Percentiles rank a stretch among this genome's conserved stretches.
phyloP scores from a whole-genome alignment of 1,140 invertebrate species.

The Leguminivora glycinivorella region DNA sequence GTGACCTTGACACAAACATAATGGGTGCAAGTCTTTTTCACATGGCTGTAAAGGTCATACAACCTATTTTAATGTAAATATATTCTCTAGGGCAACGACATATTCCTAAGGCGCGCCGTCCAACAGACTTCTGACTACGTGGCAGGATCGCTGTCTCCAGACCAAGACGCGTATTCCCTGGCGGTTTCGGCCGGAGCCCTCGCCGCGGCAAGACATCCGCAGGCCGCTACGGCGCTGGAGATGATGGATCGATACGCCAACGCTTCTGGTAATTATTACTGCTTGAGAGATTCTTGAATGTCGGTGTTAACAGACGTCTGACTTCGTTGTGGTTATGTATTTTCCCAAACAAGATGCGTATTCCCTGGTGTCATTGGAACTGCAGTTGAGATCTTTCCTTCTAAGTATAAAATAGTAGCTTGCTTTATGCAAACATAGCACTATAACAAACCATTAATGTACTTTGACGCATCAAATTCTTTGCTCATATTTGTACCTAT shows the following conservation, averaged over 20 bases:
- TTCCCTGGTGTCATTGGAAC: too few species aligned
- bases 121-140: slow-evolving; percentile 91
- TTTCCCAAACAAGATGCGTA: too few species aligned
- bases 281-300: not conserved
- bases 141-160: slow-evolving; percentile 84
- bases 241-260: slow-evolving; percentile 64
- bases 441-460: too few species aligned
- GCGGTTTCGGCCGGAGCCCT: slow-evolving; percentile 57
- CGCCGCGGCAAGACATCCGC: slow-evolving; percentile 56
- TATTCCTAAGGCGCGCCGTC: slow-evolving; percentile 81
- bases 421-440: too few species aligned
- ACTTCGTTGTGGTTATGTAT: too few species aligned
- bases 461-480: too few species aligned
- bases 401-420: too few species aligned
- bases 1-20: not conserved
- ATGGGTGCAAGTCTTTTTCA: too few species aligned
- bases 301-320: too few species aligned
- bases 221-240: slow-evolving; percentile 53
- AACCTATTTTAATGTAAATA: not conserved
- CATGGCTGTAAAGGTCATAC: too few species aligned
- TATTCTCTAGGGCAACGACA: slow-evolving; percentile 64
- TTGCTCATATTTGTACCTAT: too few species aligned
- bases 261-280: slow-evolving; percentile 48
- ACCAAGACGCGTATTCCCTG: slow-evolving; percentile 56
- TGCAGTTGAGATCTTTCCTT: too few species aligned